These are phyloP conservation scores for Lamellibrachia satsuma DNA, from an alignment of 2,888 invertebrate genomes.

Conservation along the genomic window DNA sequence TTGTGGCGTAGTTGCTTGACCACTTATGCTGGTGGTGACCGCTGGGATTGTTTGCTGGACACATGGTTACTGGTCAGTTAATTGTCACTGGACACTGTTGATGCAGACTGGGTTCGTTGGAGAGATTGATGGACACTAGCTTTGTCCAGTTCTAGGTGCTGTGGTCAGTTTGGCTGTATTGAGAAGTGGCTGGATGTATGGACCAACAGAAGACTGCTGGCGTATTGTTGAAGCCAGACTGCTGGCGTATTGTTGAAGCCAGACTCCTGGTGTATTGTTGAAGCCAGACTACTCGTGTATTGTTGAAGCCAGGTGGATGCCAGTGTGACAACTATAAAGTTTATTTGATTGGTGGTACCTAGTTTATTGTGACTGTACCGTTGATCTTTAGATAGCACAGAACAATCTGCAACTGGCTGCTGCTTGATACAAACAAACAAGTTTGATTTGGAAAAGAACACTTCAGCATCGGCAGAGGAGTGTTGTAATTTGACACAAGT, in stretches of 20 bases:
- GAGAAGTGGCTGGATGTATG: not conserved
- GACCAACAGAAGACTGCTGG: not conserved
- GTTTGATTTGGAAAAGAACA: not conserved
- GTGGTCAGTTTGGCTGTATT: not conserved
- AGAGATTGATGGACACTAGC: not conserved
- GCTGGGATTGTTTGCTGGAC: not conserved
- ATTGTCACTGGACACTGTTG: not conserved
- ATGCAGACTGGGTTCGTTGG: not conserved
- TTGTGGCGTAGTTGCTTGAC: not conserved
- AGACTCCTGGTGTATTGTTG: not conserved
- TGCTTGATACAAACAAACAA: not conserved
- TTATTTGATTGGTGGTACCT: not conserved
- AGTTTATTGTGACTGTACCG: not conserved
- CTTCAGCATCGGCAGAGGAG: not conserved
- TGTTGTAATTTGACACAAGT: not conserved
- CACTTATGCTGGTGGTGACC: not conserved
- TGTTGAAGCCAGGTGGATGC: not conserved
- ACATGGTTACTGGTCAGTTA: not conserved
- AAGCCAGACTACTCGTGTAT: not conserved
- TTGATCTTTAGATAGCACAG: not conserved
- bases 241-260: not conserved
- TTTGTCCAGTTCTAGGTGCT: not conserved
- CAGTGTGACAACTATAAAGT: not conserved
- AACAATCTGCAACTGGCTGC: not conserved
- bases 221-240: not conserved